phyloP scores from a whole-genome alignment of 2,797 vertebrate genomes.

The Phaenicophaeus curvirostris region DNA sequence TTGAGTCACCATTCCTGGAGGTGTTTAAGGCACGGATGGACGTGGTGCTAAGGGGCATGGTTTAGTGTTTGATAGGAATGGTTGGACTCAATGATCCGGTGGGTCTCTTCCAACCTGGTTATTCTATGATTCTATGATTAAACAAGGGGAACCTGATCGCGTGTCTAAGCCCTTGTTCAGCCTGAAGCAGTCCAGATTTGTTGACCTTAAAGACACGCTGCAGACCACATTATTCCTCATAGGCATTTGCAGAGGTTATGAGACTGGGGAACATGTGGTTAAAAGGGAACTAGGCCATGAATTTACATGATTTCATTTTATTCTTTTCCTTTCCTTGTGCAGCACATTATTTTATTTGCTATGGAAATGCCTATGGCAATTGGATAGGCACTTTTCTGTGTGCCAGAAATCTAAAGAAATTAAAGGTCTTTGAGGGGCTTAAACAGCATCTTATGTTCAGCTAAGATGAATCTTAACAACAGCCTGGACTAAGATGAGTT shows the following conservation, averaged over 20 bases:
- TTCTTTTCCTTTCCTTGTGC: neutral
- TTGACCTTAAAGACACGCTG: neutral
- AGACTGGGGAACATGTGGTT: conserved; percentile 13
- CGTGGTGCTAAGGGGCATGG: no score
- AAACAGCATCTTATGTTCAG: neutral
- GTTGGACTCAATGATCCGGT: no score
- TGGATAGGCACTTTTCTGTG: neutral
- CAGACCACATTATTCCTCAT: neutral
- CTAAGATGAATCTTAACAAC: neutral
- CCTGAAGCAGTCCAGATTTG: neutral
- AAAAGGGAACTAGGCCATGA: conserved; percentile 1
- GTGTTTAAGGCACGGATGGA: no score
- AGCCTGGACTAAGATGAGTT: neutral
- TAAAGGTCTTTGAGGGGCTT: neutral
- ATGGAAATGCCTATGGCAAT: neutral
- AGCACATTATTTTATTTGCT: neutral
- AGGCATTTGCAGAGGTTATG: neutral
- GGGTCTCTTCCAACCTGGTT: no score
- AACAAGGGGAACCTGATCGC: neutral
- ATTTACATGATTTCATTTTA: conserved; percentile 2
- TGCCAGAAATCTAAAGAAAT: neutral
- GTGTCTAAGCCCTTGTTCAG: neutral
- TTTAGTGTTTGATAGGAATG: no score
- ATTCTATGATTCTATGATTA: no score
- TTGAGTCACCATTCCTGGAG: no score